Conservation (phyloP, 1,140 invertebrate genomes). For the Scaptomyza montana region DNA sequence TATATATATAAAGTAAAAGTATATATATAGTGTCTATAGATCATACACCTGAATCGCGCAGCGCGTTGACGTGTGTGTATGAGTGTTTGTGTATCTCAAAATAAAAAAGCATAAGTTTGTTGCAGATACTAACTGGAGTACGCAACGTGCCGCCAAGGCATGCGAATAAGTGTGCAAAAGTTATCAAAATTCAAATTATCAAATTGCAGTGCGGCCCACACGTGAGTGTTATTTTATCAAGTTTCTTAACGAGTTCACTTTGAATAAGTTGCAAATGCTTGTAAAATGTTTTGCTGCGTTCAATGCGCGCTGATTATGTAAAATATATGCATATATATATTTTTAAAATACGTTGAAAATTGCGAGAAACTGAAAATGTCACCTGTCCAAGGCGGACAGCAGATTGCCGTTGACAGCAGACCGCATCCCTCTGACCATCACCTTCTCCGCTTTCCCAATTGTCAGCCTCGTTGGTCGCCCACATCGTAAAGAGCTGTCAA, state of each 20-base stretch:
- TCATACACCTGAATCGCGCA: conserved; percentile 57
- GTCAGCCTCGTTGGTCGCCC: conserved; percentile 1
- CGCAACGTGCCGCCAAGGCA: conserved; percentile 60
- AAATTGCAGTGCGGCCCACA: conserved; percentile 51
- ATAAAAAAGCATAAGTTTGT: conserved; percentile 4
- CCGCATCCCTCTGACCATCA: conserved; percentile 4
- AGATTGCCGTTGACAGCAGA: conserved; percentile 6
- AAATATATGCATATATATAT: conserved; percentile 33
- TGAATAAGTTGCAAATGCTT: background rate
- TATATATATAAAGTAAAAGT: conserved; percentile 5
- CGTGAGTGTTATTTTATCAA: conserved; percentile 54
- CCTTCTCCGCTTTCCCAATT: background rate
- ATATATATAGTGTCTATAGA: conserved; percentile 36
- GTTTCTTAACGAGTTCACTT: background rate
- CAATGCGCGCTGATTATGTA: conserved; percentile 69
- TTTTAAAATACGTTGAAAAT: conserved; percentile 32
- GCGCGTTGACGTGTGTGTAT: conserved; percentile 29
- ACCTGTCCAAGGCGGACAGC: conserved; percentile 50
- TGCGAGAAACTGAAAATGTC: conserved; percentile 60
- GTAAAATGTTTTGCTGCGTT: conserved; percentile 25
- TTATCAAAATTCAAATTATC: conserved; percentile 51
- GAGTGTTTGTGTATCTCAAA: background rate
- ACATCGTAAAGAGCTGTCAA: conserved; percentile 58
- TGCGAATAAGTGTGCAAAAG: conserved; percentile 71
- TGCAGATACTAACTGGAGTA: conserved; percentile 11